Evolutionary conservation across 1,140 invertebrate species (phyloP).

Genomic region (Brachionus plicatilis): DNA sequence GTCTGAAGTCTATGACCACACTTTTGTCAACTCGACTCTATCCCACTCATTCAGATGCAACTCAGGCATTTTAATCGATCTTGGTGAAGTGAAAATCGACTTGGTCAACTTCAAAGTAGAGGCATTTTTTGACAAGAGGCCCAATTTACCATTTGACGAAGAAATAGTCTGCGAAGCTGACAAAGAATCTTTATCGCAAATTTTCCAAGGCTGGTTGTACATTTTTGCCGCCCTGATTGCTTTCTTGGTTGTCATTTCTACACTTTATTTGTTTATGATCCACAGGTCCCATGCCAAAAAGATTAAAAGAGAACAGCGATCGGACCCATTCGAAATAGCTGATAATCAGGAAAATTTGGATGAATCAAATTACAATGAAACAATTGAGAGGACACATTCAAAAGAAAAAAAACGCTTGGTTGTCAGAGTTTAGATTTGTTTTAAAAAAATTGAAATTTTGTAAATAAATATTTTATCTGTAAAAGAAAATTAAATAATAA

Average conservation of each 20-base stretch:
- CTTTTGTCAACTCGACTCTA: neutral
- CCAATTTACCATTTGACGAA: slow-evolving; percentile 35
- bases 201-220: neutral
- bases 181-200: neutral
- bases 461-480: slow-evolving; percentile 26
- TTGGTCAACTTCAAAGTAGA: slow-evolving; percentile 3
- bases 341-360: neutral
- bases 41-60: neutral
- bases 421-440: neutral
- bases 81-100: neutral
- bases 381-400: neutral
- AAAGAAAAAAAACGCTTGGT: neutral
- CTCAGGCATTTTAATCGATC: neutral
- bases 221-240: neutral
- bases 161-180: neutral
- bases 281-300: neutral
- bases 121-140: slow-evolving; percentile 23
- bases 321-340: neutral
- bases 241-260: neutral
- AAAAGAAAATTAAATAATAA: neutral
- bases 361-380: neutral
- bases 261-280: neutral
- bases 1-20: slow-evolving; percentile 11
- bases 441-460: neutral
- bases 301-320: neutral